A percentile compares a stretch with the other conserved stretches of the same genome.
phyloP scores from a whole-genome alignment of 2,888 invertebrate species.

The Xestia ashworthii region DNA sequence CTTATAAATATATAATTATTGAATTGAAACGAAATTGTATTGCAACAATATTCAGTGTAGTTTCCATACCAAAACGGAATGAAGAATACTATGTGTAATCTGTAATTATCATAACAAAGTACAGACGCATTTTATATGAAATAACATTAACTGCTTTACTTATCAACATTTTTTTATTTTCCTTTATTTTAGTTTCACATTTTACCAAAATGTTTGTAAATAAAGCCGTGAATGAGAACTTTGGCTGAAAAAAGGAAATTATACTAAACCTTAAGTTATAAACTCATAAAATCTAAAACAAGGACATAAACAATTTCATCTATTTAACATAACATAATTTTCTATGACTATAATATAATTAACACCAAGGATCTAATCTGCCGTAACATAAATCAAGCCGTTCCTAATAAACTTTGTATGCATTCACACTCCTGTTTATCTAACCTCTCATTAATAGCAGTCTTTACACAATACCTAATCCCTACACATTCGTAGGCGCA shows the following conservation, averaged over 20 bases:
- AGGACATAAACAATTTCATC: slow-evolving; percentile 86
- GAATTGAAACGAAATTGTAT: slow-evolving; percentile 11
- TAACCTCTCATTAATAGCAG: slow-evolving; percentile 54
- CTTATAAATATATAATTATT: slow-evolving; percentile 50
- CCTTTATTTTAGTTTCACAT: slow-evolving; percentile 30
- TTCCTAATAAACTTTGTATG: slow-evolving; percentile 31
- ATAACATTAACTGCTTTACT: slow-evolving; percentile 54
- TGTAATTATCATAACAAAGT: slow-evolving; percentile 22
- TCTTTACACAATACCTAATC: slow-evolving; percentile 61
- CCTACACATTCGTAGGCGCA: slow-evolving; percentile 33
- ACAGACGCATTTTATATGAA: slow-evolving; percentile 43
- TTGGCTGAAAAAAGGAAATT: slow-evolving; percentile 78
- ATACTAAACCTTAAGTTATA: slow-evolving; percentile 76
- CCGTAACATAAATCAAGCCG: slow-evolving; percentile 45
- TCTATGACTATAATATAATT: slow-evolving; percentile 75
- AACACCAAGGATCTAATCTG: slow-evolving; percentile 63
- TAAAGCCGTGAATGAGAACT: slow-evolving; percentile 71
- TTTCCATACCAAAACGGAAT: slow-evolving; percentile 44
- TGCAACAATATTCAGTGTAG: slow-evolving; percentile 16
- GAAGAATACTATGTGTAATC: slow-evolving; percentile 35
- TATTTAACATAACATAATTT: slow-evolving; percentile 81
- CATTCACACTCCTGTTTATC: slow-evolving; percentile 39
- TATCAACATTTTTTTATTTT: slow-evolving; percentile 47
- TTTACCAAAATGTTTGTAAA: slow-evolving; percentile 50
- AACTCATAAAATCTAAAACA: slow-evolving; percentile 86